Evolutionary conservation across 1,140 invertebrate genomes (phyloP), one percentile per base, ranked within the genome.

Genomic region (Acromyrmex charruanus): DNA sequence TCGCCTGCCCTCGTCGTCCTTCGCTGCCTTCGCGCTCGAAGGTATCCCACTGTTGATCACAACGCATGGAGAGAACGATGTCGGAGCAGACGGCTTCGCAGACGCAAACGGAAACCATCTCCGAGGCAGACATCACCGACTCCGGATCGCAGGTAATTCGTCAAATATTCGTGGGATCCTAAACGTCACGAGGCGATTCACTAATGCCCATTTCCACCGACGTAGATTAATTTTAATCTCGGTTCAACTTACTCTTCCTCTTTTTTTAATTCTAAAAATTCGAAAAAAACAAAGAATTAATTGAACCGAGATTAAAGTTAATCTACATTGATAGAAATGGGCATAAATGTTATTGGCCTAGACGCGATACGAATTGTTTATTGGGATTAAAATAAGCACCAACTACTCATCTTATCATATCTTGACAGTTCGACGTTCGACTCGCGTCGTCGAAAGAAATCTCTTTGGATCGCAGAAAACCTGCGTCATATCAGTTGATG

Each of bases 91-190:
- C 92, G 9, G 87, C 89, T 51, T 91, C 88, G 44, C 93, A 93
- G 87, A 89, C 89, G 25, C 93, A 93, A 75, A 93, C 93, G n/a
- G 92, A 93, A 80, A 94, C 93, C 0, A 87, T 94, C 79, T 89
- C 92, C 53, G 89, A 93, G 66, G 86, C 85, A 51, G 92, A 93
- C 82, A 84, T 91, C 61, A 85, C 68, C 18, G 93, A 94, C 61
- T 88, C 88, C 66, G 88, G 79, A 49, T 74, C 92, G 55, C 93
- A 93, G 93, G 93, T 94, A 90, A 55, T 79, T 6, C 35, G 35
- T 39, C 35, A 39, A 39, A 65, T 77, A 21, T 51, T 68, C 7
- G 31, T 55, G 31, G 63, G 18, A 1, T 18, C 35, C 28, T 31
- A 18, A 18, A 35, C 9, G 31, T 68, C 35, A 5, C 66, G 39